These are phyloP conservation scores for Phymanthus crucifer DNA, from an alignment of 92 coral and sea anemone genomes.

Conservation along the genomic window DNA sequence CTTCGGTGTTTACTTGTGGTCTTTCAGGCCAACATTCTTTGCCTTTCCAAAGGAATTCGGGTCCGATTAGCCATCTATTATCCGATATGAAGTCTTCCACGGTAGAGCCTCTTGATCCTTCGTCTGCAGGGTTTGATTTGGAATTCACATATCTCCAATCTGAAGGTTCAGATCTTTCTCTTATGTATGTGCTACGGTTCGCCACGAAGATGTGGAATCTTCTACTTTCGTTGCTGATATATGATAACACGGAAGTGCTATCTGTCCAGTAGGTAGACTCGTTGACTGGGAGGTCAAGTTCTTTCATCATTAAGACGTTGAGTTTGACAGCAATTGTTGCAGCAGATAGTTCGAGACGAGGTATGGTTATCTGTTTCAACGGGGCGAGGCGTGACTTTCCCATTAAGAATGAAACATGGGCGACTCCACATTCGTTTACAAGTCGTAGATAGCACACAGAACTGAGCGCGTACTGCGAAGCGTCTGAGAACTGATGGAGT, in stretches of 20 bases:
- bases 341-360: not conserved
- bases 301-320: not conserved
- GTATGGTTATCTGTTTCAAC: not conserved
- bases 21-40: not conserved
- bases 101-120: not conserved
- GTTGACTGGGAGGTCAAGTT: not conserved
- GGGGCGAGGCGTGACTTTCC: not conserved
- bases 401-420: not conserved
- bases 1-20: not conserved
- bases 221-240: constrained; percentile 21
- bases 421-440: not conserved
- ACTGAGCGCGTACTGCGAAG: not conserved
- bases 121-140: not conserved
- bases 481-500: not conserved
- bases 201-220: constrained; percentile 34
- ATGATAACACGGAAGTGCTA: constrained; percentile 33
- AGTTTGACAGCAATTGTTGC: not conserved
- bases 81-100: not conserved
- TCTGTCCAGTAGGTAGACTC: constrained; percentile 20
- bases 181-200: not conserved
- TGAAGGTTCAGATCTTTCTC: not conserved
- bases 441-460: not conserved
- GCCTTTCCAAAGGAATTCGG: not conserved
- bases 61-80: not conserved
- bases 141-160: not conserved